Evolutionary conservation across 2,797 vertebrate species (phyloP).

Genomic region (Acanthurus lineatus): DNA sequence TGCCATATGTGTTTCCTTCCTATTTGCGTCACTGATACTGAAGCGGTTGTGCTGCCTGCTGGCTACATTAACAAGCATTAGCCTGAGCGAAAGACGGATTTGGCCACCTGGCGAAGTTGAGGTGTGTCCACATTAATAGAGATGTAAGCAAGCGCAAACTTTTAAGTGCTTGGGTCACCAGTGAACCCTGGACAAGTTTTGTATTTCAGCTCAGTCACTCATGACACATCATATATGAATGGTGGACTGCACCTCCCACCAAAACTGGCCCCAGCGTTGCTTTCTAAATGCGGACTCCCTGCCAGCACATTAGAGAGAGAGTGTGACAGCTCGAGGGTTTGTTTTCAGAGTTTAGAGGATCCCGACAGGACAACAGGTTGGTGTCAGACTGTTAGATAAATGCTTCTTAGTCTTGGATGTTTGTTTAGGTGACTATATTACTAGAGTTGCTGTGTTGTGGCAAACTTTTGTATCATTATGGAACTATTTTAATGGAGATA

Average conservation of each 20-base stretch:
- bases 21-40: slow-evolving; percentile 72
- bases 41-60: slow-evolving; percentile 57
- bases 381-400: slow-evolving; percentile 29
- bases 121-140: slow-evolving; percentile 52
- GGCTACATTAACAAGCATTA: slow-evolving; percentile 72
- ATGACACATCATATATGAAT: slow-evolving; percentile 61
- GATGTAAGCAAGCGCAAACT: slow-evolving; percentile 21
- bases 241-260: slow-evolving; percentile 54
- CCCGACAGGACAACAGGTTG: slow-evolving; percentile 45
- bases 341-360: slow-evolving; percentile 49
- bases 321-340: slow-evolving; percentile 45
- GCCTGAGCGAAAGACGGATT: slow-evolving; percentile 67
- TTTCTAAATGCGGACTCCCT: slow-evolving; percentile 75
- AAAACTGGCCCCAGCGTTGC: slow-evolving; percentile 47
- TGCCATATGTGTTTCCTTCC: slow-evolving; percentile 67
- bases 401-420: background rate
- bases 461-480: background rate
- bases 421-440: background rate
- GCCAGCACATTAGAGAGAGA: slow-evolving; percentile 53
- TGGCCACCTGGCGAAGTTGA: slow-evolving; percentile 74
- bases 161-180: slow-evolving; percentile 3
- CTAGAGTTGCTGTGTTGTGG: background rate
- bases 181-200: slow-evolving; percentile 9
- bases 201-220: slow-evolving; percentile 54
- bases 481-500: no score